phyloP scores from a whole-genome alignment of 2,888 invertebrate genomes.

The Agriopis marginaria region DNA sequence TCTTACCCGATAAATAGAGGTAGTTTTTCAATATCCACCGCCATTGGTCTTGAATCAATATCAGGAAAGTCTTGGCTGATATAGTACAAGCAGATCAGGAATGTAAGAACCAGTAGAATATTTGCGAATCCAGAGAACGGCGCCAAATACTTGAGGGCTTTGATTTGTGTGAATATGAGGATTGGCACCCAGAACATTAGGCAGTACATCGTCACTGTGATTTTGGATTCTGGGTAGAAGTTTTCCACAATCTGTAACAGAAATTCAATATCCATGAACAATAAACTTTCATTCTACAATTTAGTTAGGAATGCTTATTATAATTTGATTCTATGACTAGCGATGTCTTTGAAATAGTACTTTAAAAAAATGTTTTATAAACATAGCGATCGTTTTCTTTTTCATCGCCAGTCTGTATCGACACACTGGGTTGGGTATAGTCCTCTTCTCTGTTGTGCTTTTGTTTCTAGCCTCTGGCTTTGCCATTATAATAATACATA shows the following conservation, averaged over 20 bases:
- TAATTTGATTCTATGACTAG: neutral
- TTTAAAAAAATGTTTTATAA: no score
- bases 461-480: no score
- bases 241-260: constrained; percentile 73
- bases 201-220: constrained; percentile 69
- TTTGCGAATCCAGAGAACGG: constrained; percentile 97
- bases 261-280: neutral
- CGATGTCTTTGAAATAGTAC: no score
- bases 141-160: constrained; percentile 93
- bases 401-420: no score
- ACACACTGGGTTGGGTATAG: no score
- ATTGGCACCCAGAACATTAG: constrained; percentile 75
- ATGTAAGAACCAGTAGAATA: constrained; percentile 90
- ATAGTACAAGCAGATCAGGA: constrained; percentile 93
- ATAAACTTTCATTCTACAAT: neutral
- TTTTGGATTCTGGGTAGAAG: constrained; percentile 53
- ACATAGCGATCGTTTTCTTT: no score
- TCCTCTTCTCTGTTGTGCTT: no score
- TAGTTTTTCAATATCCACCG: constrained; percentile 86
- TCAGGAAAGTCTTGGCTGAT: constrained; percentile 87
- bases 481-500: no score
- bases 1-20: constrained; percentile 94
- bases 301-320: neutral
- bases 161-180: constrained; percentile 84
- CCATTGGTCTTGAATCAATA: constrained; percentile 81